These are phyloP conservation scores for Orgyia antiqua DNA, from an alignment of 2,888 invertebrate species.

Conservation along the genomic window DNA sequence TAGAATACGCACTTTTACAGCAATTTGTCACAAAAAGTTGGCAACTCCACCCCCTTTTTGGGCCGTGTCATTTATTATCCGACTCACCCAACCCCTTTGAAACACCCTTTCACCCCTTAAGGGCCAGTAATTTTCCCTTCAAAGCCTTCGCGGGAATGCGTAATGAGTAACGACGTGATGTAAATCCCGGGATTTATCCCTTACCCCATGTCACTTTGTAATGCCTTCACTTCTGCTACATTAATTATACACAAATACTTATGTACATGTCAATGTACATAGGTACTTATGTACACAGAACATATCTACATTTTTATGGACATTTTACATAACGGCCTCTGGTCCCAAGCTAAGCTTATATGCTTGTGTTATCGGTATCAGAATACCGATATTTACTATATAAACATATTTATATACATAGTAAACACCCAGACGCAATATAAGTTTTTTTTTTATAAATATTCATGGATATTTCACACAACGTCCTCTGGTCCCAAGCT, in stretches of 20 bases:
- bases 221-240: slow-evolving; percentile 16
- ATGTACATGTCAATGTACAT: not conserved
- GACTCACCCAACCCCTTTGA: slow-evolving; percentile 21
- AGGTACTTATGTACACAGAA: not conserved
- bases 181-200: slow-evolving; percentile 59
- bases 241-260: too few relatives aligned
- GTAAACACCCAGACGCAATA: too few relatives aligned
- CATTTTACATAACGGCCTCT: too few relatives aligned
- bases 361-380: too few relatives aligned
- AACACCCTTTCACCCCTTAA: slow-evolving; percentile 41
- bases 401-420: too few relatives aligned
- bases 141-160: slow-evolving; percentile 70
- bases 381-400: too few relatives aligned
- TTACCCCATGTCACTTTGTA: slow-evolving; percentile 45
- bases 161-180: slow-evolving; percentile 69
- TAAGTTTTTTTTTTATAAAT: too few relatives aligned
- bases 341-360: too few relatives aligned
- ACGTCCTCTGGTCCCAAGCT: too few relatives aligned
- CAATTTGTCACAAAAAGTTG: slow-evolving; percentile 76
- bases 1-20: slow-evolving; percentile 63
- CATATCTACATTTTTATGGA: too few relatives aligned
- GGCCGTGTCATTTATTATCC: slow-evolving; percentile 63
- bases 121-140: slow-evolving; percentile 71
- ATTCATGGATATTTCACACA: too few relatives aligned
- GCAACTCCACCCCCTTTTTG: slow-evolving; percentile 53